Conservation (phyloP, 2,797 vertebrate genomes). For the Gila robusta region DNA sequence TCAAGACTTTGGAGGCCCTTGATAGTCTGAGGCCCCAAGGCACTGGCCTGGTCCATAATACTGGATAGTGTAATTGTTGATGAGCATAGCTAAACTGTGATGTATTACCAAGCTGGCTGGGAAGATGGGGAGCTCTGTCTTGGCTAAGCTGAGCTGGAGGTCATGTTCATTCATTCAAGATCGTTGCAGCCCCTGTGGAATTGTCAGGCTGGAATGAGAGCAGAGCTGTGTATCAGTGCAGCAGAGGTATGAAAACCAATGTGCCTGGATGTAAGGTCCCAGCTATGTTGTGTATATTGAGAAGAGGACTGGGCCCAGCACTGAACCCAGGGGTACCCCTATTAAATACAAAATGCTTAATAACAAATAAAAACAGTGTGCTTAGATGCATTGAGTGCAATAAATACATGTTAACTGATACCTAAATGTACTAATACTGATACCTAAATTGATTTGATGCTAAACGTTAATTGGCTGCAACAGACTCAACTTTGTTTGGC, state of each 20-base stretch:
- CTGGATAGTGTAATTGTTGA: background rate
- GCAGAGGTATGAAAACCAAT: background rate
- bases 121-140: background rate
- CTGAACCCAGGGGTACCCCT: background rate
- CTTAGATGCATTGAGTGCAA: background rate
- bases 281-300: background rate
- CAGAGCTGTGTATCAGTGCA: background rate
- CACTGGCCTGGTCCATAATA: background rate
- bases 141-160: constrained; percentile 4
- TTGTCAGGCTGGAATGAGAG: background rate
- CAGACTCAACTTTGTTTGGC: constrained; percentile 2
- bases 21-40: constrained; percentile 1
- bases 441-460: constrained; percentile 24
- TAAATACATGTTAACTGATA: background rate
- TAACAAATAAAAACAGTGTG: background rate
- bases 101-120: background rate
- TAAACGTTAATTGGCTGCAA: constrained; percentile 29
- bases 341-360: background rate
- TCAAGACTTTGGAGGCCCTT: background rate
- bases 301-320: background rate
- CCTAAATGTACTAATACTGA: background rate
- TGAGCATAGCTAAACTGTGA: background rate
- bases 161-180: background rate
- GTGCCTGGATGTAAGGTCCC: background rate
- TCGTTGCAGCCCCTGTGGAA: background rate